These are phyloP conservation scores for Ips nitidus DNA, from an alignment of 1,140 invertebrate species.

Conservation along the genomic window DNA sequence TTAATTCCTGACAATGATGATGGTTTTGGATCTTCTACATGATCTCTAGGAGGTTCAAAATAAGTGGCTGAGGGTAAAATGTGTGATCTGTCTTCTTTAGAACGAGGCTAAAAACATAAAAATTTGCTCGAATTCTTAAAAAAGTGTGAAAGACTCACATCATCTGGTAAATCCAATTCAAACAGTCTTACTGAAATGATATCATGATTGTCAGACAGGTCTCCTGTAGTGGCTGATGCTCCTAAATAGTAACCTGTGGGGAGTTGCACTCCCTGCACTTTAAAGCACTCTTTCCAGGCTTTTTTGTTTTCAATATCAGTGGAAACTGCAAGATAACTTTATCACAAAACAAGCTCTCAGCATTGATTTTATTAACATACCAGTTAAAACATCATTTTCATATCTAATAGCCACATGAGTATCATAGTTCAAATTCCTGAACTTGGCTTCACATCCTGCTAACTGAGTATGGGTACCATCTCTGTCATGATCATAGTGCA, in stretches of 20 bases:
- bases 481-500: slow-evolving; percentile 96
- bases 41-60: slow-evolving; percentile 84
- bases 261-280: slow-evolving; percentile 83
- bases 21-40: slow-evolving; percentile 84
- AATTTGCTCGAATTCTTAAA: neutral
- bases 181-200: slow-evolving; percentile 89
- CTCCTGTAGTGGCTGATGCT: slow-evolving; percentile 92
- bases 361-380: slow-evolving; percentile 54
- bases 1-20: slow-evolving; percentile 81
- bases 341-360: neutral
- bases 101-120: slow-evolving; percentile 58
- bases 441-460: slow-evolving; percentile 91
- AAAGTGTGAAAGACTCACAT: slow-evolving; percentile 57
- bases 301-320: slow-evolving; percentile 90
- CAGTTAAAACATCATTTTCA: slow-evolving; percentile 82
- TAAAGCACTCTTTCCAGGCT: slow-evolving; percentile 93
- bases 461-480: slow-evolving; percentile 98
- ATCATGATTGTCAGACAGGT: slow-evolving; percentile 96
- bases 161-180: slow-evolving; percentile 76
- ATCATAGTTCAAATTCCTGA: slow-evolving; percentile 90
- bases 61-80: slow-evolving; percentile 78
- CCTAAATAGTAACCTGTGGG: slow-evolving; percentile 97
- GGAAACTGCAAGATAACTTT: slow-evolving; percentile 65
- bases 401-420: slow-evolving; percentile 91
- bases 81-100: slow-evolving; percentile 69